Evolutionary conservation across 2,113 vertebrate species (phyloP).

Genomic region (Miniopterus natalensis): DNA sequence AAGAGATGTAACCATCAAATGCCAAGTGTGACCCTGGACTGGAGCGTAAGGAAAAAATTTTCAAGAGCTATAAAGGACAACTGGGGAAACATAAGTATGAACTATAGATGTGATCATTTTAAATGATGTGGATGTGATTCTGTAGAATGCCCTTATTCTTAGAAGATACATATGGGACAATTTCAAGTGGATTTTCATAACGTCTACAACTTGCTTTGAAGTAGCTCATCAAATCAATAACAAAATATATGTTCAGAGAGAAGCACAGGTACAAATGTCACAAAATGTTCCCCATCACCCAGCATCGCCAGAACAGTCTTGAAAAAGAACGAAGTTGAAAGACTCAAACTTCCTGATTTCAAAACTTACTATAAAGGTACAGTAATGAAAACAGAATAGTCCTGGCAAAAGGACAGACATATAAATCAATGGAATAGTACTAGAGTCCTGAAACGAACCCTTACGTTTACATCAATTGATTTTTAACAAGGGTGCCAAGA

Average conservation of each 20-base stretch:
- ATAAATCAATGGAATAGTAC: not conserved
- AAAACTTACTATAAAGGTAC: not conserved
- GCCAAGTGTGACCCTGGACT: not conserved
- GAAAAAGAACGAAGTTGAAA: not conserved
- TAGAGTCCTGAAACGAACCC: not conserved
- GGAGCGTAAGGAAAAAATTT: not conserved
- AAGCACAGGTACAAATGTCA: not conserved
- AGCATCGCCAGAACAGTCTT: not conserved
- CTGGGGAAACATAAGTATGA: not conserved
- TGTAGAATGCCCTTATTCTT: not conserved
- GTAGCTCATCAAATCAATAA: not conserved
- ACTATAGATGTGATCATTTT: not conserved
- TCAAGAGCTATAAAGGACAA: not conserved
- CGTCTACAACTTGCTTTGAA: not conserved
- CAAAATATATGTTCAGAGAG: not conserved
- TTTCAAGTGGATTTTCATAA: not conserved
- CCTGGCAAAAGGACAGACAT: not conserved
- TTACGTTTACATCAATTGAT: not conserved
- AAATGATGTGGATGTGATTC: not conserved
- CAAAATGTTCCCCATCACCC: not conserved
- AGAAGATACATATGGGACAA: not conserved
- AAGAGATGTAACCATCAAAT: no score
- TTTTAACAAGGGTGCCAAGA: not conserved
- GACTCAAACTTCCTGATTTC: not conserved
- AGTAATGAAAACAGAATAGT: not conserved